Percentiles rank a stretch among this genome's conserved stretches.
phyloP scores from a whole-genome alignment of 2,113 vertebrate genomes.

The Amblyornis subalaris region DNA sequence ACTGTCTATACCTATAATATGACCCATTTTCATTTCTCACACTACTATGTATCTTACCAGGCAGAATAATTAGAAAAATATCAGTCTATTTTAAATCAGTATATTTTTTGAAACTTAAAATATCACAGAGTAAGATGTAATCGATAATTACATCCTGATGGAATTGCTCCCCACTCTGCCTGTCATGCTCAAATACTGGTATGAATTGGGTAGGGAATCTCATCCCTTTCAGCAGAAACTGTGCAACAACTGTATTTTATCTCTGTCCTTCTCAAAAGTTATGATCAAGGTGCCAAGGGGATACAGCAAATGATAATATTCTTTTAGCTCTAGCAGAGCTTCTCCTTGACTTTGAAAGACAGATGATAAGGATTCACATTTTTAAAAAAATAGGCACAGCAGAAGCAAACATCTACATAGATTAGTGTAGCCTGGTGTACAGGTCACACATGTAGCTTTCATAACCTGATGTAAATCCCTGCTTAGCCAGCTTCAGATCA shows the following conservation, averaged over 20 bases:
- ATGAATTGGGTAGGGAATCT: fast-evolving
- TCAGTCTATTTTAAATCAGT: background rate
- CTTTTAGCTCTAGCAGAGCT: background rate
- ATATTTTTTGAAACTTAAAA: background rate
- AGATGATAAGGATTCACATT: background rate
- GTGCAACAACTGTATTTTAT: background rate
- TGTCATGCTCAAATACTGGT: background rate
- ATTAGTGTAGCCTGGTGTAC: background rate
- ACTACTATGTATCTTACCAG: background rate
- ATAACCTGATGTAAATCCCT: background rate
- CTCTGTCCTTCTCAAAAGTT: background rate
- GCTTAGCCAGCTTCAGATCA: background rate
- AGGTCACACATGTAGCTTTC: background rate
- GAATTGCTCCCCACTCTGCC: background rate
- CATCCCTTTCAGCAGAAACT: background rate
- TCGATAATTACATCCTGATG: background rate
- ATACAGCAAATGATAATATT: background rate
- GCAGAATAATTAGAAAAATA: background rate
- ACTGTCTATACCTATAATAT: background rate
- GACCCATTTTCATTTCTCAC: background rate
- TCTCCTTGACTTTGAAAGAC: background rate
- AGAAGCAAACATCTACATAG: background rate
- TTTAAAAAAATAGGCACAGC: background rate
- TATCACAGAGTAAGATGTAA: background rate
- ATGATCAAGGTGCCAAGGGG: background rate